Conservation (phyloP, 1,140 invertebrate species). For the Drepana arcuata region DNA sequence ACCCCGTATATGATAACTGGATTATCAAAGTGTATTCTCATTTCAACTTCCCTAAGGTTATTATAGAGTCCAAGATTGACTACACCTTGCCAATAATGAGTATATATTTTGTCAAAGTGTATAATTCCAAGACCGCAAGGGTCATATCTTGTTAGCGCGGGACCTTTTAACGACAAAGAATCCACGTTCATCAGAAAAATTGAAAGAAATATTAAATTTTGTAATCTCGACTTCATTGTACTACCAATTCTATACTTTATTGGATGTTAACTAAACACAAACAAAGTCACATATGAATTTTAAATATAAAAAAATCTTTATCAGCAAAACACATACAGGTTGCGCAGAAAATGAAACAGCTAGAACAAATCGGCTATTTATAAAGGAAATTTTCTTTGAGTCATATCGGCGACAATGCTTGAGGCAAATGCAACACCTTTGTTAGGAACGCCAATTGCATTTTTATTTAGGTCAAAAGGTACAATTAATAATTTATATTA, state of each 20-base stretch:
- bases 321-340: constrained; percentile 9
- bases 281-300: too few species aligned
- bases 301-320: constrained; percentile 2
- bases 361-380: background rate
- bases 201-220: constrained; percentile 5
- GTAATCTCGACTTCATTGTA: constrained; percentile 4
- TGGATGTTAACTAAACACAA: background rate
- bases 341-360: constrained; percentile 4
- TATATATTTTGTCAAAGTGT: constrained; percentile 44
- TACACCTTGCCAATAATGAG: constrained; percentile 35
- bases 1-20: constrained; percentile 36
- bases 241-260: background rate
- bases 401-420: constrained; percentile 1
- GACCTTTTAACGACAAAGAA: constrained; percentile 42
- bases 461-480: too few species aligned
- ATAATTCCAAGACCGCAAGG: constrained; percentile 48
- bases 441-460: too few species aligned
- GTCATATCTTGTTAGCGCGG: constrained; percentile 38
- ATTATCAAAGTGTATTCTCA: constrained; percentile 36
- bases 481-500: too few species aligned
- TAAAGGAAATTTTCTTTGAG: constrained; percentile 25
- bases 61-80: constrained; percentile 37
- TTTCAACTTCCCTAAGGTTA: constrained; percentile 24
- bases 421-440: too few species aligned
- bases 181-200: constrained; percentile 19